phyloP scores from a whole-genome alignment of 2,888 invertebrate genomes.

The Pheosia gnoma region DNA sequence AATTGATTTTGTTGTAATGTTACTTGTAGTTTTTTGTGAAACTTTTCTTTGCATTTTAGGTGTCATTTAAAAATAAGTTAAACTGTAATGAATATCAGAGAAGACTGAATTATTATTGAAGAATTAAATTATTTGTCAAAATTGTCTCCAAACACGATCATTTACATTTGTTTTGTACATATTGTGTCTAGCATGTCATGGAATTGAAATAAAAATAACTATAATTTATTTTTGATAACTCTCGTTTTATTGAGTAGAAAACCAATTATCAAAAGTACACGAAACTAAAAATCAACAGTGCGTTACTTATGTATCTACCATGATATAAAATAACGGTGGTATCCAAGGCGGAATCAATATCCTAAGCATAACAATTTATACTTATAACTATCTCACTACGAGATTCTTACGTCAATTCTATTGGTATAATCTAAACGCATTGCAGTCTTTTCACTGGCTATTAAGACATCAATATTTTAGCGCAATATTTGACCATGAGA shows the following conservation, averaged over 20 bases:
- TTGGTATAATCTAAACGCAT: not conserved
- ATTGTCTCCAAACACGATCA: constrained; percentile 47
- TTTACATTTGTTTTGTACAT: constrained; percentile 62
- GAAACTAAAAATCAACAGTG: constrained; percentile 30
- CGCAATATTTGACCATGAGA: no score
- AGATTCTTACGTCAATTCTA: no score
- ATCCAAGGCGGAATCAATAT: constrained; percentile 27
- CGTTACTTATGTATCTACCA: constrained; percentile 26
- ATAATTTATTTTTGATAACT: constrained; percentile 76
- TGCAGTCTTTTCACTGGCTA: no score
- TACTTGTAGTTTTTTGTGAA: not conserved
- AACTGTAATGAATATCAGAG: constrained; percentile 74
- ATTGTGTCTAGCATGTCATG: constrained; percentile 52
- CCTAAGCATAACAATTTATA: not conserved
- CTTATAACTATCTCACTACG: no score
- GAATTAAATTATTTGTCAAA: constrained; percentile 65
- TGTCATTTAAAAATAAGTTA: constrained; percentile 45
- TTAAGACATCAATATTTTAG: no score
- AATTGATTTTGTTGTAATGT: not conserved
- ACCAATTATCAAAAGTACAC: constrained; percentile 23
- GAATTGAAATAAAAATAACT: constrained; percentile 70
- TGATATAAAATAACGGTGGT: constrained; percentile 40
- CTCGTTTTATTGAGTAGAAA: constrained; percentile 58
- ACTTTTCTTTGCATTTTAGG: not conserved
- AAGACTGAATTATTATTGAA: constrained; percentile 65